A percentile compares a stretch with the other conserved stretches of the same genome.
These are phyloP conservation scores for Argya squamiceps DNA, from an alignment of 2,797 vertebrate species.

Conservation along the genomic window DNA sequence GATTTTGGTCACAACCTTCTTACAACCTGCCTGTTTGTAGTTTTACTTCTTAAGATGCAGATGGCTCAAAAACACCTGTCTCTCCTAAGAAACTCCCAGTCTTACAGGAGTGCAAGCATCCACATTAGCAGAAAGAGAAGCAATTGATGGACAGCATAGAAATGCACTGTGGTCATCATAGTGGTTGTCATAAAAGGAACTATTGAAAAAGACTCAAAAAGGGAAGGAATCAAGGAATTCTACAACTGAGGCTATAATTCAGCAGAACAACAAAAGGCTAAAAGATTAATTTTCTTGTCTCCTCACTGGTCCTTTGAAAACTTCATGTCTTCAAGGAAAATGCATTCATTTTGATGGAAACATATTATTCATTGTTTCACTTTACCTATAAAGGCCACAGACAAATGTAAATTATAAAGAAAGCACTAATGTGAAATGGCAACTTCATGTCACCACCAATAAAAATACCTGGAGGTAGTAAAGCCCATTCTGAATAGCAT, in stretches of 20 bases:
- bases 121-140: background rate
- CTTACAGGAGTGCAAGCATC: background rate
- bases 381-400: background rate
- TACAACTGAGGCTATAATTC: background rate
- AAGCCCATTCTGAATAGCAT: background rate
- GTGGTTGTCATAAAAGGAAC: background rate
- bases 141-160: background rate
- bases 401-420: background rate
- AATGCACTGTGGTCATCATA: background rate
- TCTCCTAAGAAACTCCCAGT: background rate
- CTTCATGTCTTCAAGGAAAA: background rate
- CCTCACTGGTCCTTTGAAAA: background rate
- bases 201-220: background rate
- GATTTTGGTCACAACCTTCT: background rate
- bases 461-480: background rate
- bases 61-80: background rate
- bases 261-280: background rate
- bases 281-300: background rate
- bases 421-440: background rate
- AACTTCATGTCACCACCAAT: background rate
- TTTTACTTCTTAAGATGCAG: background rate
- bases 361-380: background rate
- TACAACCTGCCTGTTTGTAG: background rate
- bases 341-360: background rate
- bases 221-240: background rate